A percentile compares a stretch with the other conserved stretches of the same genome.
These are phyloP conservation scores for Lucilia cuprina DNA, from an alignment of 1,140 invertebrate species.

Conservation along the genomic window DNA sequence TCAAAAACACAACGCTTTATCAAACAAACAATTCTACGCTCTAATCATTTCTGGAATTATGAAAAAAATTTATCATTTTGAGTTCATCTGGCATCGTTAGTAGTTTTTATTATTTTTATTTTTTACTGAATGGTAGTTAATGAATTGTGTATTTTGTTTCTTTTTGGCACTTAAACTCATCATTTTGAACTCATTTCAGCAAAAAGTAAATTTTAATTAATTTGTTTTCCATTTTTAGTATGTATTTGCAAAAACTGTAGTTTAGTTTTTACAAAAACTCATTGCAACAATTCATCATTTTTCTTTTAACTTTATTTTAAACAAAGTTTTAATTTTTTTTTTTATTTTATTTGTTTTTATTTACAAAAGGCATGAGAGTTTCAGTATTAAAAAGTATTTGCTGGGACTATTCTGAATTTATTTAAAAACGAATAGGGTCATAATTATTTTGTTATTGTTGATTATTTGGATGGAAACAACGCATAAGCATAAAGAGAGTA, in stretches of 20 bases:
- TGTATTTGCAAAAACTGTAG: neutral
- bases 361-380: constrained; percentile 28
- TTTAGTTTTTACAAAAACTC: neutral
- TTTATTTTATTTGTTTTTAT: too few species aligned
- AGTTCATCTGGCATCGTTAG: neutral
- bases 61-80: neutral
- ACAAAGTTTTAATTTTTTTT: neutral
- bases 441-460: neutral
- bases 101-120: neutral
- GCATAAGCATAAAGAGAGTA: too few species aligned
- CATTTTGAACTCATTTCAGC: neutral
- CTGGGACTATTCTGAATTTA: too few species aligned
- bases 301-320: neutral
- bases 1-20: neutral
- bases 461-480: too few species aligned
- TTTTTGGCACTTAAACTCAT: neutral
- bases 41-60: neutral
- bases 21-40: neutral
- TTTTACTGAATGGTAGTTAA: neutral
- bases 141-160: neutral
- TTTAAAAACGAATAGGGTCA: too few species aligned
- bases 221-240: neutral
- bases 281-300: neutral
- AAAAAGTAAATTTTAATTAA: neutral
- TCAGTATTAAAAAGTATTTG: neutral